Evolutionary conservation across 2,888 invertebrate species (phyloP).

Genomic region (Hirudinaria manillensis): DNA sequence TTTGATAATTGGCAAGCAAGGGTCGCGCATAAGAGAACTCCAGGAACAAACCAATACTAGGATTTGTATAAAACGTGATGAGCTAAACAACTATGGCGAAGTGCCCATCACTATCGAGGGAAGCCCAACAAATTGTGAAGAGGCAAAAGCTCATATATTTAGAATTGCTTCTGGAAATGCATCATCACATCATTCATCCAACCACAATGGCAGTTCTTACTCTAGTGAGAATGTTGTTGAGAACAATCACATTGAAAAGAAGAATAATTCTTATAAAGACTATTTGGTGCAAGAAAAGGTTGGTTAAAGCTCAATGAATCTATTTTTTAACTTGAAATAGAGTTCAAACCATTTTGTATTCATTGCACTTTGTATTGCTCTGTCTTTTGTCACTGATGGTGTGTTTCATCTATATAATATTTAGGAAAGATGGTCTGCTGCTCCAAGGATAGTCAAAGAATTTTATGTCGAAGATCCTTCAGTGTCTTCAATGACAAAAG

Average conservation of each 20-base stretch:
- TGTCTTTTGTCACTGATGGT: too few species aligned
- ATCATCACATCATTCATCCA: too few species aligned
- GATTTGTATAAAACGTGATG: slow-evolving; percentile 56
- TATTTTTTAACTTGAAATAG: not conserved
- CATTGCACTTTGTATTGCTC: too few species aligned
- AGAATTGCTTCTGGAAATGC: too few species aligned
- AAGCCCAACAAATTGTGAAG: not conserved
- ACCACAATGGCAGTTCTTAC: too few species aligned
- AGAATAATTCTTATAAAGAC: not conserved
- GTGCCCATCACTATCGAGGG: slow-evolving; percentile 6
- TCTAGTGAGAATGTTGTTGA: not conserved
- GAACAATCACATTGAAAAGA: not conserved
- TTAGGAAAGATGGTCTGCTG: not conserved
- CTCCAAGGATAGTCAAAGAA: slow-evolving; percentile 68
- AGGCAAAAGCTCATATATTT: too few species aligned
- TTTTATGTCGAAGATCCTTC: slow-evolving; percentile 75
- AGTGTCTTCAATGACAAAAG: slow-evolving; percentile 61
- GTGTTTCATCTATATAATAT: too few species aligned
- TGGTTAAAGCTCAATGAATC: not conserved
- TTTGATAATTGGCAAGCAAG: slow-evolving; percentile 46
- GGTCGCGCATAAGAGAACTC: slow-evolving; percentile 48
- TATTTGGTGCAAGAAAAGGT: slow-evolving; percentile 2
- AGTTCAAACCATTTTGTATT: too few species aligned
- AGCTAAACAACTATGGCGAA: slow-evolving; percentile 5
- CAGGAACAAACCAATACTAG: slow-evolving; percentile 45